phyloP scores from a whole-genome alignment of 2,888 invertebrate genomes.

The Lithophane leautieri region DNA sequence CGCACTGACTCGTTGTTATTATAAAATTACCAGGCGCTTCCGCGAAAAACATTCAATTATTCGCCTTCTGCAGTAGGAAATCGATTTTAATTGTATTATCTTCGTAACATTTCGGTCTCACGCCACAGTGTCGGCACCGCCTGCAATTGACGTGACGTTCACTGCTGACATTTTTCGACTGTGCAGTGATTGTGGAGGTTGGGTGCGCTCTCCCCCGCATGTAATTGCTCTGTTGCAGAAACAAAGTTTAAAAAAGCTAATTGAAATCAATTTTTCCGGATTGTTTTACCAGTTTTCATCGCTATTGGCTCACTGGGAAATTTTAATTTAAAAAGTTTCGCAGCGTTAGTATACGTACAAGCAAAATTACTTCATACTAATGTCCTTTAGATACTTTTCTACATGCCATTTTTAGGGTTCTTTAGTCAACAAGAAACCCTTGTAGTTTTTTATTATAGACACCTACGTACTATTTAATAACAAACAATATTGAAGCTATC shows the following conservation, averaged over 20 bases:
- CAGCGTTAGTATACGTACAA: too few species aligned
- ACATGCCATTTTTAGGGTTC: neutral
- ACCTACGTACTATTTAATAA: neutral
- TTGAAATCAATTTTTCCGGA: conserved; percentile 4
- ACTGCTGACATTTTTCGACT: neutral
- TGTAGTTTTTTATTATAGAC: neutral
- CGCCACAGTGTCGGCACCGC: neutral
- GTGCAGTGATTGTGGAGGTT: neutral
- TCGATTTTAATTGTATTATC: neutral
- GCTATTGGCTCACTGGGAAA: neutral
- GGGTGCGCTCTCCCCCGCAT: too few species aligned
- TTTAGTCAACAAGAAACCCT: too few species aligned
- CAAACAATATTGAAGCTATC: conserved; percentile 18
- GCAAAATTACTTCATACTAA: neutral
- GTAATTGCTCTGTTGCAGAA: neutral
- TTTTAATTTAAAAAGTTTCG: conserved; percentile 7
- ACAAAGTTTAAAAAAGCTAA: neutral
- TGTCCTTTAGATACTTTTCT: neutral
- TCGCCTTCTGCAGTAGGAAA: neutral
- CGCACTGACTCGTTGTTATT: neutral
- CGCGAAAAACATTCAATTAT: neutral
- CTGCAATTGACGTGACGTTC: neutral
- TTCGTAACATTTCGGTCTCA: neutral
- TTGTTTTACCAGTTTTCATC: neutral
- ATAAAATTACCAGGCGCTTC: conserved; percentile 22